Conservation (phyloP, 2,888 invertebrate species). For the Eupeodes latifasciatus region DNA sequence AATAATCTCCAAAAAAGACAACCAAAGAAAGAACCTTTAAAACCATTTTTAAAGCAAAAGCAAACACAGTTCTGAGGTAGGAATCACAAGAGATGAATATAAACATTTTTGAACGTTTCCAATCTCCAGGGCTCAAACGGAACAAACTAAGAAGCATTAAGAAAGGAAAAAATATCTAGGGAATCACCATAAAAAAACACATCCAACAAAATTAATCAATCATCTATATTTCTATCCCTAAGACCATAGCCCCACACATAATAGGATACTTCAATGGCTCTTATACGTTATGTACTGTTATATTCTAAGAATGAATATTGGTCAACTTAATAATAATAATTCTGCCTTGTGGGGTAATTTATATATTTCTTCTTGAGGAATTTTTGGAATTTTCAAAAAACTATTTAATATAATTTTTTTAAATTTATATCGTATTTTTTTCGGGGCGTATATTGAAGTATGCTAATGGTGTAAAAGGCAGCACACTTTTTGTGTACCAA, state of each 20-base stretch:
- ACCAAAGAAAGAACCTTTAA: constrained; percentile 6
- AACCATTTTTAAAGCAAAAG: constrained; percentile 32
- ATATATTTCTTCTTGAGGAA: neutral
- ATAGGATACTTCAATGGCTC: constrained; percentile 17
- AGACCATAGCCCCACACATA: too few relatives aligned
- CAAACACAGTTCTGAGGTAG: constrained; percentile 33
- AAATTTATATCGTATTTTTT: constrained; percentile 35
- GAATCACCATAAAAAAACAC: constrained; percentile 16
- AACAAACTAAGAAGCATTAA: constrained; percentile 61
- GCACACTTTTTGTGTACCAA: constrained; percentile 51
- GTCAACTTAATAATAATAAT: constrained; percentile 17
- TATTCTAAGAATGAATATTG: constrained; percentile 35
- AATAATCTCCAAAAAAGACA: constrained; percentile 17
- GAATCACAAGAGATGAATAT: constrained; percentile 32
- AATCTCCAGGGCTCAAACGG: constrained; percentile 45
- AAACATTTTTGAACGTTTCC: constrained; percentile 34
- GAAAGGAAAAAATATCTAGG: constrained; percentile 33
- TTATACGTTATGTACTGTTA: neutral
- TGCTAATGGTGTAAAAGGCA: constrained; percentile 66
- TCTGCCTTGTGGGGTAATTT: constrained; percentile 51
- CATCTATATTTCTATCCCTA: constrained; percentile 49
- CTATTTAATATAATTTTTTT: neutral
- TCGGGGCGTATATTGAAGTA: constrained; percentile 47
- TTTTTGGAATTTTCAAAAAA: constrained; percentile 13
- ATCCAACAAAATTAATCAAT: constrained; percentile 65